Base-by-base conservation (phyloP, 1,140 invertebrate species). In the Drosophila dunni region DNA sequence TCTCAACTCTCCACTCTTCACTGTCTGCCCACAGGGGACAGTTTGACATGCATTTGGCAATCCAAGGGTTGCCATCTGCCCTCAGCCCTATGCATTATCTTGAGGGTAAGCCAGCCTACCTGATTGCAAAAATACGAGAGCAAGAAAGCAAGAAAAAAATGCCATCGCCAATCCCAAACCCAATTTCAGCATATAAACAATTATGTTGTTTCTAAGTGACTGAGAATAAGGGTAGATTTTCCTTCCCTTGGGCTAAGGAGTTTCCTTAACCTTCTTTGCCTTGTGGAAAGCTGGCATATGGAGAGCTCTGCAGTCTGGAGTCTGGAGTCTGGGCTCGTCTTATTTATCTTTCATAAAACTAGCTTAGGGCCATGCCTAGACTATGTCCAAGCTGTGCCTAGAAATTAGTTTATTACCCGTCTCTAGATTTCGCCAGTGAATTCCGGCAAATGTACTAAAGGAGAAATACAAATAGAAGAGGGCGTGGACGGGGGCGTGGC, bases 21-120 rank as follows among this genome's bases (percentile, higher is more conserved):
- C 44, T 36, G 44, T 45, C 45, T 67, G 48, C 67, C 71, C 82
- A 79, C 82, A 81, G 76, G 83, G 83, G 83, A 86, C 79, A 88
- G 72, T 89, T 89, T 78, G 58, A 45, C 63, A 69, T 75, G 75
- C 65, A 66, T 60, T 75, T 63, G 67, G 10, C 10, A 40, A 13
- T 54, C 67, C 79, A 73, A 69, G 79, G 83, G 82, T 83, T 79
- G 83, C 40, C 33, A 2, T 29, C 24, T 29, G 24, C 24, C 24
- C 24, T 29, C 11, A 3, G 3, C 15, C 9, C 42, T 60, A 34
- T 50, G 40, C 40, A 17, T 45, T 58, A 20, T 63, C 40, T 42
- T 68, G 38, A 71, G 73, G 67, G 73, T 71, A 65, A 75, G 61
- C 67, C 40, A 38, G 33, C 69, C 61, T 77, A 86, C 84, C 83